phyloP scores from a whole-genome alignment of 1,140 invertebrate genomes.

The Cyrtorhinus lividipennis region DNA sequence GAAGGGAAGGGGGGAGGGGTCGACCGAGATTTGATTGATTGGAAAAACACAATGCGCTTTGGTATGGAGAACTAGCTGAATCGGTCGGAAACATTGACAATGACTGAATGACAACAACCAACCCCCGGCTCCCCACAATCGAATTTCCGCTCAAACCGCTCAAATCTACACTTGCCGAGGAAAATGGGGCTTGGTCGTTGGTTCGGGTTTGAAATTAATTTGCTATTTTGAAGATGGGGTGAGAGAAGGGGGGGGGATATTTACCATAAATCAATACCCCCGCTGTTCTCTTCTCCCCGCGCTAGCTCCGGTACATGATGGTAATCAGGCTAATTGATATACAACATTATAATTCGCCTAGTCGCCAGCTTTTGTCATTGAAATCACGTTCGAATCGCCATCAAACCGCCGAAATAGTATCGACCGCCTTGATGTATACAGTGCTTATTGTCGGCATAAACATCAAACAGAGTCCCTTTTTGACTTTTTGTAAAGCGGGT shows the following conservation, averaged over 20 bases:
- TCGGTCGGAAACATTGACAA: neutral
- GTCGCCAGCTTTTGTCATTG: conserved; percentile 1
- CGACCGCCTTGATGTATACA: too few species aligned
- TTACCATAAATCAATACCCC: conserved; percentile 7
- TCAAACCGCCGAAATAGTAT: too few species aligned
- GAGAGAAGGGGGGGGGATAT: neutral
- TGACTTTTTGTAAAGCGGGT: too few species aligned
- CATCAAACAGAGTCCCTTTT: too few species aligned
- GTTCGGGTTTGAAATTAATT: neutral
- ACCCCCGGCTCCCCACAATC: neutral
- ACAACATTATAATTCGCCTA: conserved; percentile 1
- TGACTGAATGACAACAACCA: conserved; percentile 1
- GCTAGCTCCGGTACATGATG: neutral
- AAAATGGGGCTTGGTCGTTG: neutral
- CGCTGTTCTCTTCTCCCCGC: neutral
- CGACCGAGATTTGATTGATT: neutral
- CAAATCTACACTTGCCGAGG: neutral
- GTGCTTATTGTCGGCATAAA: too few species aligned
- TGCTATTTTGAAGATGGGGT: neutral
- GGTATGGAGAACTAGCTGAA: neutral
- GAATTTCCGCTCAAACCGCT: neutral
- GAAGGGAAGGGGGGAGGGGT: too few species aligned
- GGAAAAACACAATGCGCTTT: conserved; percentile 1
- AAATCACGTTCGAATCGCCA: neutral
- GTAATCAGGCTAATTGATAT: conserved; percentile 4